These are phyloP conservation scores for Adineta ricciae DNA, from an alignment of 2,888 invertebrate species.

Conservation along the genomic window DNA sequence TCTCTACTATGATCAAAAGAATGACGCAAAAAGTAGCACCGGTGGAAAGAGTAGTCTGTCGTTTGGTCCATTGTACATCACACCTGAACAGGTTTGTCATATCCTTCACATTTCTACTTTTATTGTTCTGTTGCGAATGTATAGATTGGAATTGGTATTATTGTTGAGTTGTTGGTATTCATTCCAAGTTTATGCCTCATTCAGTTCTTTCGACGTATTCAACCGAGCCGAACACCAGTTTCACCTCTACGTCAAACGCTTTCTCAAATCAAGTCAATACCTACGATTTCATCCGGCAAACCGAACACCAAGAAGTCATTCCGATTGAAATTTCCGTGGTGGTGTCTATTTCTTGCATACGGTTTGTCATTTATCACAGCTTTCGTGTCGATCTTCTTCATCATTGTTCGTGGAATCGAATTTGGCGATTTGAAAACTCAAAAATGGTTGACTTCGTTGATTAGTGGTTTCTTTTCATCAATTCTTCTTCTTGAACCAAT, in stretches of 20 bases:
- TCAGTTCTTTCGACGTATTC: constrained; percentile 42
- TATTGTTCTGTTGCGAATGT: too few relatives aligned
- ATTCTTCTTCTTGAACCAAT: not conserved
- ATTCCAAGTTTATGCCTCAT: not conserved
- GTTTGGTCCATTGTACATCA: not conserved
- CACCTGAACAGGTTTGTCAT: not conserved
- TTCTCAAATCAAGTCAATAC: not conserved
- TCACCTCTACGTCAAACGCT: too few relatives aligned
- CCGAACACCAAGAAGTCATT: too few relatives aligned
- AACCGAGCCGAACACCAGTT: too few relatives aligned
- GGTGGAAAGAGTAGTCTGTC: too few relatives aligned
- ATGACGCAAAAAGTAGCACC: too few relatives aligned
- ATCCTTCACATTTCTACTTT: too few relatives aligned
- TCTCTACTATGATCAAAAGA: not conserved
- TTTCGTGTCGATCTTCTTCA: not conserved
- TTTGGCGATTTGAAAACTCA: not conserved
- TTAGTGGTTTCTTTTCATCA: not conserved
- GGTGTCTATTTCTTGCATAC: not conserved
- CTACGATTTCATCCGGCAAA: too few relatives aligned
- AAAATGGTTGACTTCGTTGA: not conserved
- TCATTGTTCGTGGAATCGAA: not conserved
- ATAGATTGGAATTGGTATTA: not conserved
- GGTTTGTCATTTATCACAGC: not conserved
- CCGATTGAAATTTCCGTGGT: not conserved
- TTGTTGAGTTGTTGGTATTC: not conserved